Evolutionary conservation across 2,113 vertebrate genomes (phyloP).

Genomic region (Smithornis capensis): DNA sequence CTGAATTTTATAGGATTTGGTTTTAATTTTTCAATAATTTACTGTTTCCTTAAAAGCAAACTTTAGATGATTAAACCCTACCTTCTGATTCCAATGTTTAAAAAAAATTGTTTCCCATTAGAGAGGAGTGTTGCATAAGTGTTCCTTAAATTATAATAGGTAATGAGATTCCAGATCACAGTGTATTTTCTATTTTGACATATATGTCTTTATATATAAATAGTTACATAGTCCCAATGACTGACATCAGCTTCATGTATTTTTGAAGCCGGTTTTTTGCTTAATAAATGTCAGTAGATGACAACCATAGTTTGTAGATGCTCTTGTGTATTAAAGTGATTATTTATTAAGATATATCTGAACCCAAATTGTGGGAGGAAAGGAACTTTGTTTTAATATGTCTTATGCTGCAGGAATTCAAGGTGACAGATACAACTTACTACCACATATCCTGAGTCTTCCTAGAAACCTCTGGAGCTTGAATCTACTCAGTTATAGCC

Average conservation of each 20-base stretch:
- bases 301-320: background rate
- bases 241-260: background rate
- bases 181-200: background rate
- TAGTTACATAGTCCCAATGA: background rate
- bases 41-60: background rate
- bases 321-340: background rate
- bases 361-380: background rate
- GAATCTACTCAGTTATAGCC: background rate
- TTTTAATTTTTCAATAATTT: background rate
- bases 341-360: background rate
- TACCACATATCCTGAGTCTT: background rate
- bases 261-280: conserved; percentile 8
- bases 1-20: background rate
- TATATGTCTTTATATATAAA: background rate
- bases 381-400: background rate
- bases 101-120: background rate
- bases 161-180: background rate
- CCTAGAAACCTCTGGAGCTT: background rate
- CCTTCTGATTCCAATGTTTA: background rate
- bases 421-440: background rate
- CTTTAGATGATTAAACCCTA: background rate
- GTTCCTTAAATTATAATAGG: background rate
- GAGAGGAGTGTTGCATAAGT: background rate
- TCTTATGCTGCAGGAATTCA: background rate
- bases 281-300: background rate